Percentiles rank a stretch among this genome's conserved stretches.
phyloP scores from a whole-genome alignment of 2,888 invertebrate genomes.

The Ferdinandea cuprea region DNA sequence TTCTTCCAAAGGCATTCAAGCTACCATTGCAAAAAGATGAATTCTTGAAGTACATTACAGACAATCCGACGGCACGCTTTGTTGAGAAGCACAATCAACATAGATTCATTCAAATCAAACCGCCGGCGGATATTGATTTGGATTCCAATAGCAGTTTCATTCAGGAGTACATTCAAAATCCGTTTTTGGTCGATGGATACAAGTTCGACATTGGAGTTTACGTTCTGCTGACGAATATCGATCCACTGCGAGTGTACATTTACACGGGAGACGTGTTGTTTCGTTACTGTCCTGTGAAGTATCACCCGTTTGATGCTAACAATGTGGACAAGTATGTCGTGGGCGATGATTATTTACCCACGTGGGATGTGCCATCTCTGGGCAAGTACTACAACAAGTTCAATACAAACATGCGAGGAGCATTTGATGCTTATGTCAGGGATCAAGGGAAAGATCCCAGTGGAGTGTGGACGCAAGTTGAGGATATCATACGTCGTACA shows the following conservation, averaged over 20 bases:
- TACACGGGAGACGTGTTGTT: conserved; percentile 95
- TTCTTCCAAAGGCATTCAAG: conserved; percentile 94
- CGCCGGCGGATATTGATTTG: conserved; percentile 88
- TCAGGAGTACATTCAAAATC: conserved; percentile 94
- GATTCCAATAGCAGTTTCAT: conserved; percentile 90
- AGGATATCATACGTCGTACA: conserved; percentile 89
- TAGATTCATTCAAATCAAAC: conserved; percentile 91
- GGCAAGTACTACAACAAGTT: conserved; percentile 88
- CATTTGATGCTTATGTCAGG: conserved; percentile 90
- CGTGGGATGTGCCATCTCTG: conserved; percentile 94
- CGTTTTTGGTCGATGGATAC: conserved; percentile 94
- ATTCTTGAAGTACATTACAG: conserved; percentile 87
- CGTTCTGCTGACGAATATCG: conserved; percentile 93
- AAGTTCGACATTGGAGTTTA: conserved; percentile 99
- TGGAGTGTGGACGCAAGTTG: conserved; percentile 91
- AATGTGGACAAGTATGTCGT: conserved; percentile 95
- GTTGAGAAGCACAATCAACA: conserved; percentile 97
- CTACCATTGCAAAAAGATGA: conserved; percentile 90
- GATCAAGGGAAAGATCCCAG: conserved; percentile 88
- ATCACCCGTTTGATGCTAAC: conserved; percentile 93
- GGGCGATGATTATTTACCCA: conserved; percentile 96
- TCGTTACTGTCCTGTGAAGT: conserved; percentile 94
- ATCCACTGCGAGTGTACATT: conserved; percentile 94
- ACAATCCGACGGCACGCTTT: conserved; percentile 89
- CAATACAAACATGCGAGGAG: conserved; percentile 92